phyloP scores from a whole-genome alignment of 1,140 invertebrate species.

The Araneus ventricosus region DNA sequence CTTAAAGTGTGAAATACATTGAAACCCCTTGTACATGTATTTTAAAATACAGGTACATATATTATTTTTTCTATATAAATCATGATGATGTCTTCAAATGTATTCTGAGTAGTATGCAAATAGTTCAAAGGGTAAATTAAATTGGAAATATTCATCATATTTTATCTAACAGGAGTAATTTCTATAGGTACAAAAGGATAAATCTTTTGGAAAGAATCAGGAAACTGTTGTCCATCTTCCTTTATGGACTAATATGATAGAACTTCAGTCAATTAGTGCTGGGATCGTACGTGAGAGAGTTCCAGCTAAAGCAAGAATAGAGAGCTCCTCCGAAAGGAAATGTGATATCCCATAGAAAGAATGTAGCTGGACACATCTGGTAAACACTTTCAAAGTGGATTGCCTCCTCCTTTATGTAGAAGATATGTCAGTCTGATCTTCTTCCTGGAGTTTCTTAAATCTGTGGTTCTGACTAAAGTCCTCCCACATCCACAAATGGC shows the following conservation, averaged over 20 bases:
- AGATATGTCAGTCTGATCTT: not conserved
- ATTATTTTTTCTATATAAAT: too few relatives aligned
- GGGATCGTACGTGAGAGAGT: not conserved
- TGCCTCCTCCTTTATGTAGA: too few relatives aligned
- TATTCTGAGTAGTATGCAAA: too few relatives aligned
- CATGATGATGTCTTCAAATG: too few relatives aligned
- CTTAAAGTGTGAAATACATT: too few relatives aligned
- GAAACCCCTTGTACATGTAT: too few relatives aligned
- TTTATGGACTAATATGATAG: not conserved
- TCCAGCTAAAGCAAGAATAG: not conserved
- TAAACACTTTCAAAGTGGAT: not conserved
- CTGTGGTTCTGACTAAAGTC: not conserved
- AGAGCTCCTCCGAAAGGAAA: not conserved
- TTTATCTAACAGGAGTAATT: too few relatives aligned
- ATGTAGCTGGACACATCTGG: not conserved
- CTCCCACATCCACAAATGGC: not conserved
- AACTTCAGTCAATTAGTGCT: not conserved
- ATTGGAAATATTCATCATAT: too few relatives aligned
- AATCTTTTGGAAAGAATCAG: too few relatives aligned
- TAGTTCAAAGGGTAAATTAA: too few relatives aligned
- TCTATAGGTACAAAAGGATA: too few relatives aligned
- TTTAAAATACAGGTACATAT: too few relatives aligned
- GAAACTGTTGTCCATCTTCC: not conserved
- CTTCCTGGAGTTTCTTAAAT: not conserved
- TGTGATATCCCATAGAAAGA: not conserved